Percentiles rank a stretch among this genome's conserved stretches.
These are phyloP conservation scores for Girardinus metallicus DNA, from an alignment of 2,797 vertebrate species.

Conservation along the genomic window DNA sequence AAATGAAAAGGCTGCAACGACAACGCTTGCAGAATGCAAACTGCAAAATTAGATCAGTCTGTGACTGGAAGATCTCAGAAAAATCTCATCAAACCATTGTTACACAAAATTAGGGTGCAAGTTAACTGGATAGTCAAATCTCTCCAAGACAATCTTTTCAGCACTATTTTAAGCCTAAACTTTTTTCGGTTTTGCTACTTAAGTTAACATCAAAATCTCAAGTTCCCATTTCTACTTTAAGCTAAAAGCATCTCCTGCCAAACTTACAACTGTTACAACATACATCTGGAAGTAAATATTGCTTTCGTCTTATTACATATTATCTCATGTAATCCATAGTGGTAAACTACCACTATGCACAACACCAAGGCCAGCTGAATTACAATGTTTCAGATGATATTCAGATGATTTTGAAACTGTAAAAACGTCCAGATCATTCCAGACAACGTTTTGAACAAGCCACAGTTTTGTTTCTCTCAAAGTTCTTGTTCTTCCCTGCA, in stretches of 20 bases:
- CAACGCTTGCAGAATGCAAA: slow-evolving; percentile 10
- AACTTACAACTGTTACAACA: not conserved
- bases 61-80: not conserved
- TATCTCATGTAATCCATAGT: not conserved
- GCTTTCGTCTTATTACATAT: not conserved
- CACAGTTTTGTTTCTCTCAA: not conserved
- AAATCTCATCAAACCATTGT: not conserved
- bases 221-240: not conserved
- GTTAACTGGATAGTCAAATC: not conserved
- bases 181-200: not conserved
- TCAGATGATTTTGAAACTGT: not conserved
- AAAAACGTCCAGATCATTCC: not conserved
- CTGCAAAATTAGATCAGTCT: not conserved
- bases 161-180: not conserved
- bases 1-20: slow-evolving; percentile 34
- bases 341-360: not conserved
- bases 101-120: not conserved
- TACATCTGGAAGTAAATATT: not conserved
- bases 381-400: not conserved
- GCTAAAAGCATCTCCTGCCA: not conserved
- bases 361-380: not conserved
- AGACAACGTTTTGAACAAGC: not conserved
- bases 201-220: not conserved
- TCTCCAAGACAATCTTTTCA: not conserved
- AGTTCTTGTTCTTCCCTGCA: not conserved